Base-by-base conservation (phyloP, 2,113 vertebrate species). In the Ceyx cyanopectus region DNA sequence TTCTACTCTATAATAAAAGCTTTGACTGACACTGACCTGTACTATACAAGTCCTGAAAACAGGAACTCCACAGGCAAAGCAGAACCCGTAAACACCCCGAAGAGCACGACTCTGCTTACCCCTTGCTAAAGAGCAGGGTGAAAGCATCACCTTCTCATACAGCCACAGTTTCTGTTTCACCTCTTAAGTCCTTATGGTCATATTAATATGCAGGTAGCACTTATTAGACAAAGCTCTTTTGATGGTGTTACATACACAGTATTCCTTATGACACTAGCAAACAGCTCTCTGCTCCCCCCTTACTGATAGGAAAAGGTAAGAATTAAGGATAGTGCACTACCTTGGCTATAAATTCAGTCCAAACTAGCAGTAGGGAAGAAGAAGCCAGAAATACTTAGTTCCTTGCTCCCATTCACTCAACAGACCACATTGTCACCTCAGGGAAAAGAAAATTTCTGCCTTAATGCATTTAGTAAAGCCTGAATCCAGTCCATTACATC, bases 81-180 rank as follows among this genome's bases (percentile, higher is more conserved):
- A 34, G 10, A 63, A 67, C 34, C 61, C 67, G 6, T 4, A n/a
- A 70, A n/a, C 1, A 2, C 17, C 69, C 78, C 0, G 0, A 0
- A 1, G 2, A 32, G 65, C 43, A 68, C 14, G 76, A 84, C 15
- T 5, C 18, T 58, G 12, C 15, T 29, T 18, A 80, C 7, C 21
- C 27, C 50, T 41, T 51, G 14, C 24, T 58, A 73, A 48, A 67
- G 29, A 46, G n/a, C 22, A 74, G 37, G 7, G 13, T 66, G 24
- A 37, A 29, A 63, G 12, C 2, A 46, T 19, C 32, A 61, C 45
- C 72, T 45, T 46, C 46, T 51, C 60, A 37, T 14, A 34, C 2
- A 89, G 41, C 14, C 30, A 70, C 4, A 3, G 18, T 32, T 53
- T 58, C 23, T 67, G 6, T 43, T 79, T 72, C 75, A 65, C 40